Evolutionary conservation across 2,888 invertebrate genomes (phyloP), one percentile per base, ranked within the genome.

Genomic region (Tanytarsus gracilentus): DNA sequence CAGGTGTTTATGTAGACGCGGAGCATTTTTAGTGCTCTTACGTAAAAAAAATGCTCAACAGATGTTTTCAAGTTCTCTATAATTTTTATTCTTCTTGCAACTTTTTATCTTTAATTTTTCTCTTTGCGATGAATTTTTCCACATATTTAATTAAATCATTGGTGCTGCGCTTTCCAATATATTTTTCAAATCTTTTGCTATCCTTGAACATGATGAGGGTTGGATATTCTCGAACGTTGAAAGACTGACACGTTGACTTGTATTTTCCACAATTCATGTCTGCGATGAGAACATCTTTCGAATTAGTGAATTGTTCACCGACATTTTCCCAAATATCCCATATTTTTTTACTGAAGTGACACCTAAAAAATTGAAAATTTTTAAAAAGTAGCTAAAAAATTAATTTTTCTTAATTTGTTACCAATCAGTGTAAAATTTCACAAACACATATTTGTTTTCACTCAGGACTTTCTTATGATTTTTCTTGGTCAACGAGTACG

Each of bases 361-460:
- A 58, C 27, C 58, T 58, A 21, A 23, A 2, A 39, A 36, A 21
- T n/a, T 4, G n/a, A 5, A 30, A 44, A 9, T 9, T 49, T 23
- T 49, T 16, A 2, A 26, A 4, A 16, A 14, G 26, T 8, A 14
- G 2, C 21, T 49, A 2, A 26, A 4, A 11, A 26, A 25, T 25
- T 14, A 49, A 11, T 7, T 11, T 7, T 8, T 14, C 3, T 44
- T 16, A 44, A 8, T 30, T 30, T 8, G 6, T 49, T 53, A 53
- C 53, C 53, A 53, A 2, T 53, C 25, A 5, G 53, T 53, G 14
- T 29, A 58, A 14, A 58, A 58, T 14, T 58, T 58, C 2, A 58
- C 30, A 18, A 58, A 58, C 6, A 58, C 48, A 44, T 58, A 40
- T 29, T 29, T 21, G n/a, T 58, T 44, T 6, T 29, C 14, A 4